Evolutionary conservation across 1,140 invertebrate genomes (phyloP).

Genomic region (Psilanteris sp.): DNA sequence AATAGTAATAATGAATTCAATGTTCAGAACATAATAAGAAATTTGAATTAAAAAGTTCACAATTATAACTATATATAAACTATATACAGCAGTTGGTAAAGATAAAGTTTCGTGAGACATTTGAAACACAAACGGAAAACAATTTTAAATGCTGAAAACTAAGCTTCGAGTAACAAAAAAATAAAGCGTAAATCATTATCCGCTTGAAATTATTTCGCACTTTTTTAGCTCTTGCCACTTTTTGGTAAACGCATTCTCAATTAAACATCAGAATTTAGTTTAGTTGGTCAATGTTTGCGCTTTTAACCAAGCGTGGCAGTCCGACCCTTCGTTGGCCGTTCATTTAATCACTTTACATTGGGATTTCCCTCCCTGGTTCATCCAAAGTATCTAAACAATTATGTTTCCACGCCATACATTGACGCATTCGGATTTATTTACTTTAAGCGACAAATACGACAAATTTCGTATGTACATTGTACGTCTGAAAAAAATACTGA

Average conservation of each 20-base stretch:
- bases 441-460: no score
- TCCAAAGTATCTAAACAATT: slow-evolving; percentile 18
- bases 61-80: no score
- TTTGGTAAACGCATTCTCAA: slow-evolving; percentile 1
- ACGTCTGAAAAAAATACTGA: background rate
- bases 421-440: background rate
- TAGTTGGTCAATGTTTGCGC: slow-evolving; percentile 75
- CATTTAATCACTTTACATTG: slow-evolving; percentile 69
- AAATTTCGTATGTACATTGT: background rate
- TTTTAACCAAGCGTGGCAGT: slow-evolving; percentile 72
- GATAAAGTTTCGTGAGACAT: no score
- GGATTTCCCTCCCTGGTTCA: slow-evolving; percentile 34
- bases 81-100: no score
- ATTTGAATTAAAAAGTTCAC: no score
- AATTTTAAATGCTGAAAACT: no score
- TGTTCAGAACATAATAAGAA: no score
- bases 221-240: background rate
- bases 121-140: no score
- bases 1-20: no score
- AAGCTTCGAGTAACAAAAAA: no score
- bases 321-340: slow-evolving; percentile 60
- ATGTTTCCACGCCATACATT: background rate
- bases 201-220: background rate
- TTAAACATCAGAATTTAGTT: slow-evolving; percentile 7
- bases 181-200: no score